These are phyloP conservation scores for Mesorhabditis sp. DNA, from an alignment of 2,888 invertebrate genomes.

Conservation along the genomic window DNA sequence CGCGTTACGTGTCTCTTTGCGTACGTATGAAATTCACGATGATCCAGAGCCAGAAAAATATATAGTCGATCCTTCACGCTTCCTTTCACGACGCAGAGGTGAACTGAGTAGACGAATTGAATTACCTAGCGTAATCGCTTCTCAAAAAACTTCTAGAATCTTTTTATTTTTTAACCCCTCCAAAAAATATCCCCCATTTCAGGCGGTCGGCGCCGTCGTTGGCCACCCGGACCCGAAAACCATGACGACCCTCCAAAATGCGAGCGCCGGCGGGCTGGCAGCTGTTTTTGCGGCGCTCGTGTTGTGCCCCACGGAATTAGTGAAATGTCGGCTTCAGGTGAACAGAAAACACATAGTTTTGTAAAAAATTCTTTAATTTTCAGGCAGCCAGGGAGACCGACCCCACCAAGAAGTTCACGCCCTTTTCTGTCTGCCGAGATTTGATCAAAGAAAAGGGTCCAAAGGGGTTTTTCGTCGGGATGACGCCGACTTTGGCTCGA, in stretches of 20 bases:
- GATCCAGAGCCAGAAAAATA: too few relatives aligned
- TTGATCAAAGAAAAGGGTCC: conserved; percentile 76
- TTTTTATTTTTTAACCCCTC: background rate
- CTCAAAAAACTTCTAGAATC: too few relatives aligned
- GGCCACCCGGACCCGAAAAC: conserved; percentile 54
- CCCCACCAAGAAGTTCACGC: conserved; percentile 25
- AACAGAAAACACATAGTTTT: conserved; percentile 46
- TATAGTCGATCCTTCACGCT: too few relatives aligned
- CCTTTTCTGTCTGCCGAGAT: conserved; percentile 65
- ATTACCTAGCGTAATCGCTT: too few relatives aligned
- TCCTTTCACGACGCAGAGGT: too few relatives aligned
- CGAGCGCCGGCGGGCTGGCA: conserved; percentile 79
- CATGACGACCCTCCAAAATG: conserved; percentile 49
- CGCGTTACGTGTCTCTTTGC: too few relatives aligned
- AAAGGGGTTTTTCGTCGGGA: conserved; percentile 48
- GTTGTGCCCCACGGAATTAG: conserved; percentile 91
- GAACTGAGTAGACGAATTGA: too few relatives aligned
- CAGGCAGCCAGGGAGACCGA: conserved; percentile 37
- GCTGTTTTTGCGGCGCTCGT: conserved; percentile 94
- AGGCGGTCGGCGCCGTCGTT: conserved; percentile 63
- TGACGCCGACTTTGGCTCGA: conserved; percentile 49
- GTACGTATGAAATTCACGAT: too few relatives aligned
- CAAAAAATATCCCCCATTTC: background rate
- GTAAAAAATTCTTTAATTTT: background rate
- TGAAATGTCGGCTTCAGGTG: conserved; percentile 94